phyloP scores from a whole-genome alignment of 2,888 invertebrate species.

The Diarsia mendica region DNA sequence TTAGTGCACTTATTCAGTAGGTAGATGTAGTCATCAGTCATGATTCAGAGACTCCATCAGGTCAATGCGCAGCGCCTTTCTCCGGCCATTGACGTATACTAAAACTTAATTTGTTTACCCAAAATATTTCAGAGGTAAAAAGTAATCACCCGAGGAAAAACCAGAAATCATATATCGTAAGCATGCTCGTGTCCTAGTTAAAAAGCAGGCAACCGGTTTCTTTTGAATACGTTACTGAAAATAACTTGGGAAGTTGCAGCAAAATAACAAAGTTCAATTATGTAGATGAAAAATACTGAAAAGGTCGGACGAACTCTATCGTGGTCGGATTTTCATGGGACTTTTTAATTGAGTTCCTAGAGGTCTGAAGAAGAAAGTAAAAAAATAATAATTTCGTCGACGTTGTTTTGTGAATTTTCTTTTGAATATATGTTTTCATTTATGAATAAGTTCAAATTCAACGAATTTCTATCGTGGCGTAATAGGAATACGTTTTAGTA shows the following conservation, averaged over 20 bases:
- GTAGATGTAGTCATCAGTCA: conserved; percentile 17
- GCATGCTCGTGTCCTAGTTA: conserved; percentile 37
- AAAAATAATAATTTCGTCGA: too few relatives aligned
- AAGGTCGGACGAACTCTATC: neutral
- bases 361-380: too few relatives aligned
- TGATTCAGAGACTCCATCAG: conserved; percentile 35
- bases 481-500: neutral
- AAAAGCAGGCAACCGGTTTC: conserved; percentile 30
- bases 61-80: conserved; percentile 25
- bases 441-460: too few relatives aligned
- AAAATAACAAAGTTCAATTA: neutral
- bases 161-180: conserved; percentile 41
- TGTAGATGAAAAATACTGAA: neutral
- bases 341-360: too few relatives aligned
- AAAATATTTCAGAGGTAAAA: conserved; percentile 39
- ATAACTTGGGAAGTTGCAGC: conserved; percentile 1
- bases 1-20: conserved; percentile 11
- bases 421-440: too few relatives aligned
- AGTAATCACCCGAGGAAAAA: conserved; percentile 39
- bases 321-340: neutral
- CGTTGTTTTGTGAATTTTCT: too few relatives aligned
- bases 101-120: conserved; percentile 46
- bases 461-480: too few relatives aligned
- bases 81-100: conserved; percentile 32
- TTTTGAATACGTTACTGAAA: conserved; percentile 20